Evolutionary conservation across 2,113 vertebrate species (phyloP).

Genomic region (Pelecanus crispus): DNA sequence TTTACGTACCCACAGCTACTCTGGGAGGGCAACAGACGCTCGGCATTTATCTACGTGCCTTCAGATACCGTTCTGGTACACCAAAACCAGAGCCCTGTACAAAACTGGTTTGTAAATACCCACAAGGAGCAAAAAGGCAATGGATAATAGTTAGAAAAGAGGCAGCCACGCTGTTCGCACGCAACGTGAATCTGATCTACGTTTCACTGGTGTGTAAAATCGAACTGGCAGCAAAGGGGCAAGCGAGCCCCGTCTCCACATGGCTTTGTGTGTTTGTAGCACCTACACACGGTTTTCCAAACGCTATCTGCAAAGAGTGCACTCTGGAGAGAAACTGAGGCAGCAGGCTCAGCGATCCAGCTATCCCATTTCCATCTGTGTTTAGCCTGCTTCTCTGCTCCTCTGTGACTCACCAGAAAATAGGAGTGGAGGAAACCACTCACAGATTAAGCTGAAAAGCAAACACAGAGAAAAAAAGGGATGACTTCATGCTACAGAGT

Average conservation of each 20-base stretch:
- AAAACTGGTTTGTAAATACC: not conserved
- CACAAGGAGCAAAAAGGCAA: not conserved
- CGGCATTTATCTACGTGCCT: not conserved
- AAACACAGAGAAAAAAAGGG: not conserved
- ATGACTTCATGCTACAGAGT: not conserved
- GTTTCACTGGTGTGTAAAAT: not conserved
- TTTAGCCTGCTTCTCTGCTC: not conserved
- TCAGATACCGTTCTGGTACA: not conserved
- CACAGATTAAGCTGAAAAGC: not conserved
- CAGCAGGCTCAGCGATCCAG: not conserved
- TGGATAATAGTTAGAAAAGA: not conserved
- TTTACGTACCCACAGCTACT: not conserved
- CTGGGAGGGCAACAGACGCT: not conserved
- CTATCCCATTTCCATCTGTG: not conserved
- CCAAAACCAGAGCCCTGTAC: not conserved
- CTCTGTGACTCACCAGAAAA: slow-evolving; percentile 18
- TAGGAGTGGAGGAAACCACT: not conserved
- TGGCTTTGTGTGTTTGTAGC: not conserved
- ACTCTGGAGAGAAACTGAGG: slow-evolving; percentile 7
- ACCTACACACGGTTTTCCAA: not conserved
- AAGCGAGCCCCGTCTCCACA: not conserved
- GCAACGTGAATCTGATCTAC: not conserved
- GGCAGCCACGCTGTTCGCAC: not conserved
- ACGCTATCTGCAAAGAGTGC: not conserved
- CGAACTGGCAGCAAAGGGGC: not conserved